Conservation (phyloP, 2,888 invertebrate species). For the Rhaphigaster nebulosa region DNA sequence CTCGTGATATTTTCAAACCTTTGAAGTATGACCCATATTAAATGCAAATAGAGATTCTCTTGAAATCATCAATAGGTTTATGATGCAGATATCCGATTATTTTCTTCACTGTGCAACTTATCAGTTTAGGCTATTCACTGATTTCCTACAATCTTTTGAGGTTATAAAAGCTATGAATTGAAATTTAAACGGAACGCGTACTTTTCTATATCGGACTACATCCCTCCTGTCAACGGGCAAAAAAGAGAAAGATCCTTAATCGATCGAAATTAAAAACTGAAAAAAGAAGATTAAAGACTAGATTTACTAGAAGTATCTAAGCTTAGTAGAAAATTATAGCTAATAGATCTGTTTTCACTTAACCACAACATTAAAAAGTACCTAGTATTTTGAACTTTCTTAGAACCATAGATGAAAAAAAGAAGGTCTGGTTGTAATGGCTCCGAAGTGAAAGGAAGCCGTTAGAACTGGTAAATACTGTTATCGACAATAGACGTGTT, state of each 20-base stretch:
- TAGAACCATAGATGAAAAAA: constrained; percentile 17
- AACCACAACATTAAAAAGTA: neutral
- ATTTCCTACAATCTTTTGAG: no score
- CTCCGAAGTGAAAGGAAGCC: constrained; percentile 12
- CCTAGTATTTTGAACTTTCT: constrained; percentile 7
- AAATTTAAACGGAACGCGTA: neutral
- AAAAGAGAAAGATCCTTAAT: neutral
- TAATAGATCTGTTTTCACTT: constrained; percentile 20
- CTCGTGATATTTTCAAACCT: no score
- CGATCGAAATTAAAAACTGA: neutral
- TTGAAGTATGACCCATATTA: no score
- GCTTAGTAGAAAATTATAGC: neutral
- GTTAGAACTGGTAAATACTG: constrained; percentile 13
- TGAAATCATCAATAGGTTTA: no score
- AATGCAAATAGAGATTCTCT: no score
- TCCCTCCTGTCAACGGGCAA: neutral
- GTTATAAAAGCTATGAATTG: neutral
- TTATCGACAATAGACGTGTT: constrained; percentile 34
- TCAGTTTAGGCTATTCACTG: no score
- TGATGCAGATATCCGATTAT: no score
- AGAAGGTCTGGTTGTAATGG: neutral
- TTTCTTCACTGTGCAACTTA: no score
- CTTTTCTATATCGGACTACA: neutral
- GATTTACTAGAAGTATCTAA: neutral
- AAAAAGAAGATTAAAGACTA: neutral